Evolutionary conservation across 2,113 vertebrate species (phyloP), one percentile per base, ranked within the genome.

Genomic region (Stigmatopora nigra): DNA sequence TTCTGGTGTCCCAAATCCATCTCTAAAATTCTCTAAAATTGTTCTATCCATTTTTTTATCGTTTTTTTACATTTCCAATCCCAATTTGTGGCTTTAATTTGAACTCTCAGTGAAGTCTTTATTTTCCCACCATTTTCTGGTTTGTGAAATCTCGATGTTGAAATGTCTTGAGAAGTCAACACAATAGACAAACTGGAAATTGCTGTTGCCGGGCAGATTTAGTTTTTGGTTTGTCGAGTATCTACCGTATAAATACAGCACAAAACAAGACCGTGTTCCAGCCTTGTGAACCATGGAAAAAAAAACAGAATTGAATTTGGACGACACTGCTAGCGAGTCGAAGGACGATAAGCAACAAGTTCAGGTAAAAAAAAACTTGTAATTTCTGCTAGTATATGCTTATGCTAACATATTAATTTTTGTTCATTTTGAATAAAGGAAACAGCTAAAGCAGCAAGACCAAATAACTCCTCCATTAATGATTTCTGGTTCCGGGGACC

Each of bases 221-320:
- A 0, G 61, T 45, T 38, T 56, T 31, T 15, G 38, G 22, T 8
- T 38, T 62, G 20, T 22, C 17, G 22, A 9, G 44, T 22, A 56
- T 36, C 55, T 38, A 31, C 25, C 25, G 22, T 53, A 58, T 83
- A 80, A 78, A 77, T 82, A 78, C 38, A 55, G n/a, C 13, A 1
- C 25, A 31, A 31, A 31, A 2, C 1, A 31, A n/a, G 12, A 14
- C 35, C 49, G 44, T 7, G 36, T n/a, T 66, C 2, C 22, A 13
- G 36, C 44, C 61, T 64, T 19, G 10, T 56, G 65, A 45, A 7
- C 2, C 78, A 79, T 85, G 81, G 58, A 75, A 44, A 78, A 44
- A 63, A 1, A 7, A 62, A 52, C 61, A n/a, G 55, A 25, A 78
- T 61, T 70, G 36, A 62, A 70, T 12, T 61, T 65, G 3, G 5